Conservation (phyloP, 2,888 invertebrate species). For the Trissolcus brochymenae region DNA sequence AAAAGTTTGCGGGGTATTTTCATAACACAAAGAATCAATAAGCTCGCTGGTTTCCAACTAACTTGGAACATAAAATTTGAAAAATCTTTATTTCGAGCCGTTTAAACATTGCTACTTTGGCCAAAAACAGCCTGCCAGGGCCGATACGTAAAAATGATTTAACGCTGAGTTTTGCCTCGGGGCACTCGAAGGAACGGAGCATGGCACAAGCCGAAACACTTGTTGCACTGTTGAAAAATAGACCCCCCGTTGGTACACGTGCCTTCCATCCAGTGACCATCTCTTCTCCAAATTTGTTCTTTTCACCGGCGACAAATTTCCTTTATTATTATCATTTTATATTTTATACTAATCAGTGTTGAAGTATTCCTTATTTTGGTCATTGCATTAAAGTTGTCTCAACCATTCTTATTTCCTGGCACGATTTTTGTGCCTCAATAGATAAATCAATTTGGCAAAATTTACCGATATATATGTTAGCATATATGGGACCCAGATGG, state of each 20-base stretch:
- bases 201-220: conserved; percentile 70
- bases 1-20: neutral
- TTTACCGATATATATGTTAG: neutral
- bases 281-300: conserved; percentile 2
- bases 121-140: conserved; percentile 27
- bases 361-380: too few relatives aligned
- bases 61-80: neutral
- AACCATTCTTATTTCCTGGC: too few relatives aligned
- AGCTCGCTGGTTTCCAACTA: neutral
- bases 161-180: conserved; percentile 20
- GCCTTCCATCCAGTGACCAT: conserved; percentile 64
- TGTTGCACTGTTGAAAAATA: conserved; percentile 70
- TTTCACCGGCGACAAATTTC: neutral
- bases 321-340: neutral
- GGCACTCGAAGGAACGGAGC: conserved; percentile 44
- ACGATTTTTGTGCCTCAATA: too few relatives aligned
- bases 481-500: conserved; percentile 6
- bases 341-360: neutral
- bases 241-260: conserved; percentile 72
- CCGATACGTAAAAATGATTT: conserved; percentile 41
- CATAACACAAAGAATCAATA: neutral
- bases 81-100: neutral
- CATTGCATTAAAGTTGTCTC: too few relatives aligned
- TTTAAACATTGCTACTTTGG: conserved; percentile 32
- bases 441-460: neutral